These are phyloP conservation scores for Pachliopta kotzebuea DNA, from an alignment of 2,888 invertebrate genomes.

Conservation along the genomic window DNA sequence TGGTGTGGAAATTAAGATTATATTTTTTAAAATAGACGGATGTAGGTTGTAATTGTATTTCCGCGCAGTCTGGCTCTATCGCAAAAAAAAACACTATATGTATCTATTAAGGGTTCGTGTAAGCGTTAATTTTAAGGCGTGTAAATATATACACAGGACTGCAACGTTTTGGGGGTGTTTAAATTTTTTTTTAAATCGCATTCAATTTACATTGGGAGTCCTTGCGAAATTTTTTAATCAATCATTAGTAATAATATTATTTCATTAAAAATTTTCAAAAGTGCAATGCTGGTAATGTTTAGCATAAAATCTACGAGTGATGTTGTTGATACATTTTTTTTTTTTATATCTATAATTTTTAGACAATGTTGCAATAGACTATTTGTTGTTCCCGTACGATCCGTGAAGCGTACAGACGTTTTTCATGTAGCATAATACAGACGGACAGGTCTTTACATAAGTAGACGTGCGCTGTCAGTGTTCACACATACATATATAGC, in stretches of 20 bases:
- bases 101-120: constrained; percentile 55
- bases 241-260: neutral
- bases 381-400: neutral
- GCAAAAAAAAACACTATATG: constrained; percentile 57
- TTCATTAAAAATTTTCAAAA: neutral
- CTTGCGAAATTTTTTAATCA: neutral
- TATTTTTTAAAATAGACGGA: constrained; percentile 48
- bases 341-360: constrained; percentile 8
- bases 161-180: constrained; percentile 38
- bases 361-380: constrained; percentile 13
- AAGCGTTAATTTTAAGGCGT: constrained; percentile 67
- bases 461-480: constrained; percentile 15
- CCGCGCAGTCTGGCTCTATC: constrained; percentile 62
- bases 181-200: neutral
- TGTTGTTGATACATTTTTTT: neutral
- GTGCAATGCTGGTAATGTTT: constrained; percentile 8
- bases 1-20: constrained; percentile 46
- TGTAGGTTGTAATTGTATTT: constrained; percentile 55
- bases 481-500: constrained; percentile 49
- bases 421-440: constrained; percentile 23
- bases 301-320: constrained; percentile 12
- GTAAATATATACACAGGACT: constrained; percentile 71
- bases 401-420: constrained; percentile 1
- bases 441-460: neutral
- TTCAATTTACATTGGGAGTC: constrained; percentile 4